Evolutionary conservation across 2,113 vertebrate genomes (phyloP), one percentile per base, ranked within the genome.

Genomic region (Gavialis gangeticus): DNA sequence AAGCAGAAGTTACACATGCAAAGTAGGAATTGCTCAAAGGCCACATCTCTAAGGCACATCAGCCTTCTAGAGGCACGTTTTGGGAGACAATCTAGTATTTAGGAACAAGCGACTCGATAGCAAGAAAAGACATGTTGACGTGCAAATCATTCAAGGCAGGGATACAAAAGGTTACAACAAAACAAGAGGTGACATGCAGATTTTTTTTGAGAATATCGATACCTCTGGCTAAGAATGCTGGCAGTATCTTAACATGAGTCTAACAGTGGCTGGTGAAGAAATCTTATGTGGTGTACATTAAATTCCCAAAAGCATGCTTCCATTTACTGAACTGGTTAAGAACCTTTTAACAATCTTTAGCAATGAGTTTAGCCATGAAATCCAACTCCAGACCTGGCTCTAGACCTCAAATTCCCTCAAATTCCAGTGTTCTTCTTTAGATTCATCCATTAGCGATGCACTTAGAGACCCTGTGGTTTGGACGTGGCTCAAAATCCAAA

Each of bases 211-310:
- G 67, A 71, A 71, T 71, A 37, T 34, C 21, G 12, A 71, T 14
- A 71, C 12, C 11, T 71, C 67, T 37, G 19, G 22, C 34, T 21
- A 10, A 69, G 30, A 69, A 69, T 69, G 17, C 67, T 19, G 34
- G 30, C 30, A 13, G 30, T 0, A 0, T 27, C 25, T 11, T 73
- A 87, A 12, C 18, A 46, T 10, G 24, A 66, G 37, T 25, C 25
- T 85, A 84, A 57, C 19, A 58, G 17, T 18, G 54, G 12, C 86
- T 82, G 77, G 64, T 37, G 22, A 63, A 57, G 37, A 30, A 82
- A 80, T 75, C 64, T 83, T 69, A 24, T 58, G 58, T 81, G 62
- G 75, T 64, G 11, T 4, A 59, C 5, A 11, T 21, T 13, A 27
- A 92, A 24, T 76, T 66, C 87, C 91, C 60, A 37, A 46, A 59